These are phyloP conservation scores for Stylophora pistillata DNA, from an alignment of 64 coral and sea anemone species.

Conservation along the genomic window DNA sequence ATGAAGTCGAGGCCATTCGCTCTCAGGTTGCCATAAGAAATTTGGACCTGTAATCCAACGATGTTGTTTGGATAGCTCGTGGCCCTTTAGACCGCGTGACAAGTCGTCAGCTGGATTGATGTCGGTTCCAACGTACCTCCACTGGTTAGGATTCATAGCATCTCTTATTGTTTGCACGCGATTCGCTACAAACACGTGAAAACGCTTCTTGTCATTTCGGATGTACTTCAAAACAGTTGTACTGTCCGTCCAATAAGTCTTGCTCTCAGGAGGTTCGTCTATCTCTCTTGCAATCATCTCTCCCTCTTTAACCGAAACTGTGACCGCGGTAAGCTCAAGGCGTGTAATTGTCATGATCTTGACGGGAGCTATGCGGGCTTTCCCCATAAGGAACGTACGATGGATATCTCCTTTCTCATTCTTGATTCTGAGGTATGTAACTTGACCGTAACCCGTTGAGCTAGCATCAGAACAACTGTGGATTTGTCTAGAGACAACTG, in stretches of 20 bases:
- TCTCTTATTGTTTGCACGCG: conserved; percentile 41
- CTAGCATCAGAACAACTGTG: conserved; percentile 71
- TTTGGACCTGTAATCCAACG: conserved; percentile 41
- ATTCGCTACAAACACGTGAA: conserved; percentile 39
- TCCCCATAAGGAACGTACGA: conserved; percentile 55
- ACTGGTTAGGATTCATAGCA: background rate
- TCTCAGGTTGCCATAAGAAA: conserved; percentile 26
- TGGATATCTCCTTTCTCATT: conserved; percentile 37
- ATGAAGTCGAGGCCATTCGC: background rate
- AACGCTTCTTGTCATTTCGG: conserved; percentile 32
- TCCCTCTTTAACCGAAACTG: conserved; percentile 8
- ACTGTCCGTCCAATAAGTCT: conserved; percentile 59
- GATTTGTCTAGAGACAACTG: conserved; percentile 44
- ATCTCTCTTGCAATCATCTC: conserved; percentile 10
- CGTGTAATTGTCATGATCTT: conserved; percentile 42
- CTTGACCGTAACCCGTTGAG: conserved; percentile 34
- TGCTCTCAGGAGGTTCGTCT: conserved; percentile 13
- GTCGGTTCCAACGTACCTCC: conserved; percentile 30
- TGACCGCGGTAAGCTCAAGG: conserved; percentile 29
- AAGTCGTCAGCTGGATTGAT: conserved; percentile 24
- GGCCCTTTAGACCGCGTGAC: conserved; percentile 25
- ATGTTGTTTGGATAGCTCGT: conserved; percentile 7
- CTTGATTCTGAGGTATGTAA: conserved; percentile 33
- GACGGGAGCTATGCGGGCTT: conserved; percentile 38
- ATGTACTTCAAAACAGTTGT: conserved; percentile 44